Conservation (phyloP, 2,888 invertebrate genomes). For the Microctonus aethiopoides region DNA sequence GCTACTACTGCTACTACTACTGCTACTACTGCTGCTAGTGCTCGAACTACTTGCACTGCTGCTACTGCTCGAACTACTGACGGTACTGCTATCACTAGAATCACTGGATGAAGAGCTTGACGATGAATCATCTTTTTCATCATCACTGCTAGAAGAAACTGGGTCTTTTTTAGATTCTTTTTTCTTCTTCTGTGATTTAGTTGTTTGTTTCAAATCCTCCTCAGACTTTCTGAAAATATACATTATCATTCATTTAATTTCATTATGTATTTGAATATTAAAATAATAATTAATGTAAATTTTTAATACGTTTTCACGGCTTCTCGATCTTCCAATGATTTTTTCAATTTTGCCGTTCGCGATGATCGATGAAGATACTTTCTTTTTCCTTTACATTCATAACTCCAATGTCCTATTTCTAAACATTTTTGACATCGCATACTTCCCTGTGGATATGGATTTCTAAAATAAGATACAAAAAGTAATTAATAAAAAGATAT, state of each 20-base stretch:
- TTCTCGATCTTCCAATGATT: conserved; percentile 71
- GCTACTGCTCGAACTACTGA: conserved; percentile 51
- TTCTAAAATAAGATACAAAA: conserved; percentile 44
- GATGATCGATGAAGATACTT: conserved; percentile 88
- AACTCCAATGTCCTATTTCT: conserved; percentile 94
- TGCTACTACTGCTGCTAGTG: conserved; percentile 44
- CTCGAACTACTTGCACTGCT: conserved; percentile 46
- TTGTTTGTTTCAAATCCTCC: conserved; percentile 41
- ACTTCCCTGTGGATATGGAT: conserved; percentile 78
- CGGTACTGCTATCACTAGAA: conserved; percentile 42
- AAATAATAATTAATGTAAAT: background rate
- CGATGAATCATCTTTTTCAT: conserved; percentile 30
- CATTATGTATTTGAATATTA: background rate
- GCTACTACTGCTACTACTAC: conserved; percentile 47
- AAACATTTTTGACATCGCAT: conserved; percentile 93
- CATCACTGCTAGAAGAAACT: conserved; percentile 46
- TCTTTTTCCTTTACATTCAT: conserved; percentile 90
- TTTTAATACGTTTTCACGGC: conserved; percentile 55
- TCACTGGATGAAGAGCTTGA: conserved; percentile 45
- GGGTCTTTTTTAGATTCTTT: conserved; percentile 48
- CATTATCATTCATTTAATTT: background rate
- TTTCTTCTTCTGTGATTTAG: conserved; percentile 46
- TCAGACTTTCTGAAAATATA: conserved; percentile 7
- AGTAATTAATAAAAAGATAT: background rate
- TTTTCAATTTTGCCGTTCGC: conserved; percentile 83